Base-by-base conservation (phyloP, 1,140 invertebrate genomes). In the Bradynema listronoti region DNA sequence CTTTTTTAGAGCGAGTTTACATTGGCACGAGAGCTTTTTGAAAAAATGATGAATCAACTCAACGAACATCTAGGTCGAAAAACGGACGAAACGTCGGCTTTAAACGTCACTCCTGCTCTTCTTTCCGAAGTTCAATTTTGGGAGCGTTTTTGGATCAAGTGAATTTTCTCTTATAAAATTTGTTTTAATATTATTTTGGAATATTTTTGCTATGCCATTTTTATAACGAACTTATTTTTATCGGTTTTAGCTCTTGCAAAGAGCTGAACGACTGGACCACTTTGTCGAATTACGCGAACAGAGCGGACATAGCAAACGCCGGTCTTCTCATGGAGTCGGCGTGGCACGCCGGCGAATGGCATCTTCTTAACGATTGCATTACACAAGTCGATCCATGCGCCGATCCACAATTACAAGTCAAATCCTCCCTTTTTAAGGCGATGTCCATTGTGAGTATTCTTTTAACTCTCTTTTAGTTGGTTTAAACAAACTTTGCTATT, bases 191-290 rank as follows among this genome's bases (percentile, higher is more conserved):
- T 9, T 30, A 49, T 16, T 19, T 49, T 30, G 36, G 16, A 49
- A 49, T n/a, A 53, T 53, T 55, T 43, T 43, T 55, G 19, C 11
- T 7, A 6, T 49, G 34, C 41, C 1, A 54, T 19, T 51, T 51
- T 34, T 32, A 1, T 1, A 9, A n/a, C n/a, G n/a, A n/a, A n/a
- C 6, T 45, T 14, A 24, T 25, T 1, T 5, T 58, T 49, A 24
- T 7, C 29, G 5, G 6, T 61, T 62, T 58, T 34, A 63, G 61
- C 24, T 66, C 61, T 29, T 64, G 55, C 19, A 56, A 51, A 3
- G 66, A 67, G 41, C 25, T 67, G 1, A 71, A 71, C 27, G 65
- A 67, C 33, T 67, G 65, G 65, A 36, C 68, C 1, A 55, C 68
- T 24, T 19, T 67, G 11, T 27, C 27, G n/a, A 19, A 50, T 7